Percentiles rank a stretch among this genome's conserved stretches.
Conservation (phyloP, 2,113 vertebrate genomes). For the Zosterops lateralis region DNA sequence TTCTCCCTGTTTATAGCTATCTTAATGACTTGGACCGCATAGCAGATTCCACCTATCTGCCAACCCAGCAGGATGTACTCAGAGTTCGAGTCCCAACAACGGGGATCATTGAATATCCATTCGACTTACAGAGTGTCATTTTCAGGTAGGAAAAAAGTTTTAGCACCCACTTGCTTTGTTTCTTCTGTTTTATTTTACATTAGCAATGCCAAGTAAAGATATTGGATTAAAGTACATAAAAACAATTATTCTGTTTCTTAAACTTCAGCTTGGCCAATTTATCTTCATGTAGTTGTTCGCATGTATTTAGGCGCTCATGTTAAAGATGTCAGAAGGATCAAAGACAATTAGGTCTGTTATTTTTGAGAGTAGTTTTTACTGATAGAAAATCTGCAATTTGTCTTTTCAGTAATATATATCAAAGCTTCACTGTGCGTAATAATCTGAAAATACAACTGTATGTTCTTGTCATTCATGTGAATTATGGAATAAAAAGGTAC, state of each 20-base stretch:
- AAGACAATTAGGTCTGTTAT: neutral
- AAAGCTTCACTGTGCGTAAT: neutral
- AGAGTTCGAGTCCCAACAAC: slow-evolving; percentile 85
- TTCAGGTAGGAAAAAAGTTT: slow-evolving; percentile 82
- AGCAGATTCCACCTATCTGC: slow-evolving; percentile 78
- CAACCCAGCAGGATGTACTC: slow-evolving; percentile 84
- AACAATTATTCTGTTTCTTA: neutral
- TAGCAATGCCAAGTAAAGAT: neutral
- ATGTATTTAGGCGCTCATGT: neutral
- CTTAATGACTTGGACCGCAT: slow-evolving; percentile 85
- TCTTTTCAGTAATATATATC: neutral
- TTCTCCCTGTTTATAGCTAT: slow-evolving; percentile 75
- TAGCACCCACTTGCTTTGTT: neutral
- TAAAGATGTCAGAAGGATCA: neutral
- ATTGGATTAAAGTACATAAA: neutral
- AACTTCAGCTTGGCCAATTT: neutral
- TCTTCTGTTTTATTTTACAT: neutral
- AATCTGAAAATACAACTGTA: neutral
- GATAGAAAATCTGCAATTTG: neutral
- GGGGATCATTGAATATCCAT: slow-evolving; percentile 89
- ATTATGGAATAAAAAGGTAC: neutral
- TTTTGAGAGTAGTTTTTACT: neutral
- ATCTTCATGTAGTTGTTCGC: neutral
- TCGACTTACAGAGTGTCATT: slow-evolving; percentile 94
- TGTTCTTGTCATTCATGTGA: neutral